phyloP scores from a whole-genome alignment of 2,113 vertebrate species.

The Dinomys branickii region DNA sequence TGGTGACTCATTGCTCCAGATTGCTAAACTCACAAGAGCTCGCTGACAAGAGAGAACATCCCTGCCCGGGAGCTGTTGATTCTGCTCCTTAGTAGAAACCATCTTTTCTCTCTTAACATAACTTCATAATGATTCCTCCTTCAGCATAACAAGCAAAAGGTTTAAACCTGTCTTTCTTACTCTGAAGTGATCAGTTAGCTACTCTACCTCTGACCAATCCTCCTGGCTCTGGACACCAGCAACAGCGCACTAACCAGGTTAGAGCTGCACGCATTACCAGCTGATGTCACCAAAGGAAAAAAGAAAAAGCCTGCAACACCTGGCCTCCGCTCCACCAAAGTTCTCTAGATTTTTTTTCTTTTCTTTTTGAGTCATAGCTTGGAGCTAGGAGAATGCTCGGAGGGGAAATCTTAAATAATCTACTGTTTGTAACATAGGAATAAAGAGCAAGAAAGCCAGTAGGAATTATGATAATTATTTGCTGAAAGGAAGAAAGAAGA shows the following conservation, averaged over 20 bases:
- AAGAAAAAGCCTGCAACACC: not conserved
- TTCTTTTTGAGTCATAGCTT: not conserved
- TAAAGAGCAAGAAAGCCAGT: not conserved
- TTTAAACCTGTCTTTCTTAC: not conserved
- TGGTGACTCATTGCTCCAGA: not conserved
- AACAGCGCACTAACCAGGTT: not conserved
- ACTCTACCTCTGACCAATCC: not conserved
- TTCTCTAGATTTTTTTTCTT: not conserved
- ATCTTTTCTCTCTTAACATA: constrained; percentile 15
- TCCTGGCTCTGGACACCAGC: not conserved
- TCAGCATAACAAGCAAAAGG: not conserved
- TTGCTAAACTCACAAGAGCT: constrained; percentile 43
- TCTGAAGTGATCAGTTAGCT: not conserved
- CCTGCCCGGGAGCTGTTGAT: constrained; percentile 7
- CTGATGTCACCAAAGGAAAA: not conserved
- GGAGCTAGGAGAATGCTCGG: not conserved
- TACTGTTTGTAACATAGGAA: not conserved
- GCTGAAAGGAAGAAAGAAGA: constrained; percentile 17
- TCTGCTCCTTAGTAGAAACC: not conserved
- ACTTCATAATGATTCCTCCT: not conserved
- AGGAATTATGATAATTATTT: constrained; percentile 7
- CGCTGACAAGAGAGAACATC: constrained; percentile 12
- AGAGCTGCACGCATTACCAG: not conserved
- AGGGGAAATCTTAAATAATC: not conserved
- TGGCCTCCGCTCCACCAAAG: not conserved